A percentile compares a stretch with the other conserved stretches of the same genome.
These are phyloP conservation scores for Microplitis demolitor DNA, from an alignment of 1,140 invertebrate genomes.

Conservation along the genomic window DNA sequence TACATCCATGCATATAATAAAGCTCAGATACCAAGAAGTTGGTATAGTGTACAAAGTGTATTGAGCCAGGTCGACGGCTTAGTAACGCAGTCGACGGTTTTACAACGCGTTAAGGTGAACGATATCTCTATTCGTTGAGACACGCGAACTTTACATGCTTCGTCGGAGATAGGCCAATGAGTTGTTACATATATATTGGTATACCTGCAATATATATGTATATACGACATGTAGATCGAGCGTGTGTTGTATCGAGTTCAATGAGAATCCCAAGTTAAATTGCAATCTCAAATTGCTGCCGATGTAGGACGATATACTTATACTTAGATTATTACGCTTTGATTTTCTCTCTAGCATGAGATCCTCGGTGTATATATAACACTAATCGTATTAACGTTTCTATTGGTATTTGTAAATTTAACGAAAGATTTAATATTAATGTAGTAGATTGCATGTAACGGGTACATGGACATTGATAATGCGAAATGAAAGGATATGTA, in stretches of 20 bases:
- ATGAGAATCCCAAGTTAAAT: constrained; percentile 24
- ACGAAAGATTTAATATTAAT: no score
- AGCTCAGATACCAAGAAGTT: no score
- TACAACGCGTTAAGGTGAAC: constrained; percentile 34
- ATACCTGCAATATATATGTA: no score
- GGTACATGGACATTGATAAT: no score
- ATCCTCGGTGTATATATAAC: no score
- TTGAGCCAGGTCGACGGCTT: background rate
- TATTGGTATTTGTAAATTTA: no score
- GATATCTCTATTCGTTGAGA: constrained; percentile 46
- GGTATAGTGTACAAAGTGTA: no score
- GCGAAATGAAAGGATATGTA: background rate
- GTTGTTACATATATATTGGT: background rate
- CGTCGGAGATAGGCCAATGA: constrained; percentile 15
- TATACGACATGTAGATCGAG: background rate
- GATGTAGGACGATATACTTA: background rate
- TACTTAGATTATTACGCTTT: background rate
- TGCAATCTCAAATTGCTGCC: constrained; percentile 14
- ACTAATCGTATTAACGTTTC: no score
- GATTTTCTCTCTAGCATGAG: background rate
- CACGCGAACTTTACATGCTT: constrained; percentile 39
- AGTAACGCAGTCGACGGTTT: constrained; percentile 23
- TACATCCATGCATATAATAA: no score
- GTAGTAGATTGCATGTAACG: no score
- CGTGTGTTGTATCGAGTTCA: constrained; percentile 17